Percentiles rank a stretch among this genome's conserved stretches.
phyloP scores from a whole-genome alignment of 1,140 invertebrate species.

The Planococcus citri region DNA sequence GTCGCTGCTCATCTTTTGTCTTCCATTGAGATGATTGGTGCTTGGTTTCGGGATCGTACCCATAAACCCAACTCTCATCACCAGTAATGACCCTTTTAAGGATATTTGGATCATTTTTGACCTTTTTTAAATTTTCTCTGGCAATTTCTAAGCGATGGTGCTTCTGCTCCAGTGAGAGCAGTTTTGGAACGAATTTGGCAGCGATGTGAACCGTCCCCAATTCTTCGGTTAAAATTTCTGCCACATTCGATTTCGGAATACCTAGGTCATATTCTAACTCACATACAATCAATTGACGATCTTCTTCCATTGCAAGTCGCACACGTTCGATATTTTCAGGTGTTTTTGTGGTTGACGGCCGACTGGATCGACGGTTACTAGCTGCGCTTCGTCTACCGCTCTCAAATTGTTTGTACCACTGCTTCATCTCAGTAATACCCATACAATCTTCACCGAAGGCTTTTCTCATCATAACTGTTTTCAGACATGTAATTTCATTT shows the following conservation, averaged over 20 bases:
- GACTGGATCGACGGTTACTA: not conserved
- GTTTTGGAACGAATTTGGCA: conserved; percentile 15
- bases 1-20: not conserved
- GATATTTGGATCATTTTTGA: conserved; percentile 22
- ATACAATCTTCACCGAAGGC: no score
- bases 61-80: conserved; percentile 27
- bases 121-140: conserved; percentile 20
- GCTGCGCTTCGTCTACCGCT: not conserved
- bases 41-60: conserved; percentile 28
- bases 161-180: conserved; percentile 22
- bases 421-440: no score
- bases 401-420: not conserved
- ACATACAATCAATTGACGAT: not conserved
- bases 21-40: conserved; percentile 25
- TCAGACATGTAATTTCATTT: no score
- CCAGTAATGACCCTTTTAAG: conserved; percentile 24
- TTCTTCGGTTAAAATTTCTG: conserved; percentile 12
- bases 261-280: not conserved
- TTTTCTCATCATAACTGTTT: no score
- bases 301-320: not conserved
- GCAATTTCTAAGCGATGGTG: conserved; percentile 21
- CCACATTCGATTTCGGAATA: not conserved
- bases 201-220: not conserved
- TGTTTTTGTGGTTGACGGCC: not conserved
- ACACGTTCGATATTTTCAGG: not conserved